Base-by-base conservation (phyloP, 2,888 invertebrate species). In the Lasioglossum morio region DNA sequence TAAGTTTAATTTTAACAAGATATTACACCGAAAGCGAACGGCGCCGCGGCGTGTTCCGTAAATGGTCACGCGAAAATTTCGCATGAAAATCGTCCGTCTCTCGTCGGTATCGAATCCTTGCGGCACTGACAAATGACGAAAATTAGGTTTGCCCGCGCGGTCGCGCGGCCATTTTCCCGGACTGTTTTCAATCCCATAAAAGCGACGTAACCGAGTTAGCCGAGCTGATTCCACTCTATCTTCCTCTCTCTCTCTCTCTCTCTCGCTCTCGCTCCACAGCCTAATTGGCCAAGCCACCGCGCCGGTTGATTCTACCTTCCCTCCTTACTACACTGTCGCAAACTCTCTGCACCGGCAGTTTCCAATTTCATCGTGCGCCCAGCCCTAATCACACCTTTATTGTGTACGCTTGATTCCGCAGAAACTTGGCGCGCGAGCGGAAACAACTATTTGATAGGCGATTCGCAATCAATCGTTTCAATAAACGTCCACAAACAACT, bases 121-220 rank as follows among this genome's bases (percentile, higher is more conserved):
- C 48, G 16, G 74, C 48, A 72, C 30, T 74, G 82, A 88, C 87
- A 79, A 84, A 78, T 81, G 74, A 57, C 76, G 81, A 40, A 89
- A 89, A 89, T 88, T 91, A 85, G 85, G 85, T 92, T 89, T 84
- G 87, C 84, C 76, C 86, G 75, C 82, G 89, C 74, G 88, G 86
- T 89, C 74, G 72, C 73, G 86, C 69, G 83, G 83, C 79, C 88
- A 88, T 92, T 91, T 91, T 82, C 86, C 85, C 89, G 78, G 73
- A 82, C 82, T 89, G 85, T 90, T 92, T 92, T 91, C 92, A 90
- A 91, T 92, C 90, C 84, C 84, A 88, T 88, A 87, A 91, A 92
- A 92, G 88, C 90, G 85, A 82, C 77, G 88, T 89, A 92, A 92
- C 87, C 60, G 81, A 87, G 91, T 91, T 92, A 92, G 88, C 86